phyloP scores from a whole-genome alignment of 2,113 vertebrate species.

The Andinoacara biseriatus region DNA sequence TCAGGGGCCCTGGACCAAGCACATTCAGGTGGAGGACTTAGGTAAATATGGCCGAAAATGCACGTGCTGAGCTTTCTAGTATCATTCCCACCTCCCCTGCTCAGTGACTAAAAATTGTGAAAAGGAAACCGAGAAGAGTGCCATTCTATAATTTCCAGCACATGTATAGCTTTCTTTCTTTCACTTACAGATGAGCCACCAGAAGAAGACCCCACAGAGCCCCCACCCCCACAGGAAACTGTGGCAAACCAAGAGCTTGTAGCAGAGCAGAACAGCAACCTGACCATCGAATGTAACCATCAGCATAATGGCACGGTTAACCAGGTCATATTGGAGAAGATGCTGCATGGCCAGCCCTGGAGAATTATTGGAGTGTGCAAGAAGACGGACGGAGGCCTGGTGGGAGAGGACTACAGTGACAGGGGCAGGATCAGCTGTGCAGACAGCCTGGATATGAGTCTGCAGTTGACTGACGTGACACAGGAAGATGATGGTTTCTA shows the following conservation, averaged over 20 bases:
- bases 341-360: slow-evolving; percentile 50
- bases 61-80: not conserved
- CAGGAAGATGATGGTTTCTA: slow-evolving; percentile 78
- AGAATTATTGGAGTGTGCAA: slow-evolving; percentile 71
- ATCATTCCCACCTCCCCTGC: not conserved
- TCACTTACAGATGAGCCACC: slow-evolving; percentile 63
- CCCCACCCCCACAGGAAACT: slow-evolving; percentile 7
- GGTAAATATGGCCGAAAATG: slow-evolving; percentile 66
- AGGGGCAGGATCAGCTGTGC: slow-evolving; percentile 63
- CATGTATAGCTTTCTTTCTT: not conserved
- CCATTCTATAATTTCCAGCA: not conserved
- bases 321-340: slow-evolving; percentile 77
- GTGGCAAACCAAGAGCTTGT: slow-evolving; percentile 19
- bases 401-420: slow-evolving; percentile 73
- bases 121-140: not conserved
- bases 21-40: slow-evolving; percentile 75
- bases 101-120: not conserved
- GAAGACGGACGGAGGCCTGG: slow-evolving; percentile 43
- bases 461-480: slow-evolving; percentile 62
- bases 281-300: slow-evolving; percentile 76
- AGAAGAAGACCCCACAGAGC: slow-evolving; percentile 31
- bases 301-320: slow-evolving; percentile 46
- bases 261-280: slow-evolving; percentile 61
- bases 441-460: slow-evolving; percentile 45
- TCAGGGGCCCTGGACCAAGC: slow-evolving; percentile 78